These are phyloP conservation scores for Xanthia icteritia DNA, from an alignment of 2,888 invertebrate genomes.

Conservation along the genomic window DNA sequence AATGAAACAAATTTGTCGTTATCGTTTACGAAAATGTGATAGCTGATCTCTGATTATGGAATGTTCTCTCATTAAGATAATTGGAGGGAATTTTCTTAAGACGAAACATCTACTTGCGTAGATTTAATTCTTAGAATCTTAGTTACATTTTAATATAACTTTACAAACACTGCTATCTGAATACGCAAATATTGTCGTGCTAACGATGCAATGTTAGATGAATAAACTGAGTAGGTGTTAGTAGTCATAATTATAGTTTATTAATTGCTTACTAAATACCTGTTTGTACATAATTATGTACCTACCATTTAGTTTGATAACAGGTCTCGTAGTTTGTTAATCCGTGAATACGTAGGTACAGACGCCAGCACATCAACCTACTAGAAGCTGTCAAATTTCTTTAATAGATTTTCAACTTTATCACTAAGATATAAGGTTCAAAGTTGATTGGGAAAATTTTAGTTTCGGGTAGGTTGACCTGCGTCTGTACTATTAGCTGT, in stretches of 20 bases:
- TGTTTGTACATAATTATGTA: not conserved
- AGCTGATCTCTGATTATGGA: not conserved
- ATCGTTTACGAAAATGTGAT: too few relatives aligned
- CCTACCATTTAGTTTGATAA: constrained; percentile 4
- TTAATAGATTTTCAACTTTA: too few relatives aligned
- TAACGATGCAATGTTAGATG: not conserved
- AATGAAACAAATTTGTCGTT: too few relatives aligned
- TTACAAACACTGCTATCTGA: constrained; percentile 16
- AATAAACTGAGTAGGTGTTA: constrained; percentile 10
- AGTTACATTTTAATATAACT: not conserved
- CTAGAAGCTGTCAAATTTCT: too few relatives aligned
- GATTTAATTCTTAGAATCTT: not conserved
- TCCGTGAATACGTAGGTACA: not conserved
- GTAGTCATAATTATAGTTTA: not conserved
- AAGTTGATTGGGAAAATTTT: too few relatives aligned
- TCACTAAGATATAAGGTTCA: too few relatives aligned
- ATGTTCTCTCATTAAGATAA: not conserved
- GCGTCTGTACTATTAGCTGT: too few relatives aligned
- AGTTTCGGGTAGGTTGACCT: too few relatives aligned
- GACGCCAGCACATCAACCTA: too few relatives aligned
- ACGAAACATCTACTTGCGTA: too few relatives aligned
- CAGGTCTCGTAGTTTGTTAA: not conserved
- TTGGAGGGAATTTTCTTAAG: not conserved
- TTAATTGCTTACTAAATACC: not conserved
- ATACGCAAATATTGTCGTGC: constrained; percentile 17